These are phyloP conservation scores for Lucilia cuprina DNA, from an alignment of 1,140 invertebrate species.

Conservation along the genomic window DNA sequence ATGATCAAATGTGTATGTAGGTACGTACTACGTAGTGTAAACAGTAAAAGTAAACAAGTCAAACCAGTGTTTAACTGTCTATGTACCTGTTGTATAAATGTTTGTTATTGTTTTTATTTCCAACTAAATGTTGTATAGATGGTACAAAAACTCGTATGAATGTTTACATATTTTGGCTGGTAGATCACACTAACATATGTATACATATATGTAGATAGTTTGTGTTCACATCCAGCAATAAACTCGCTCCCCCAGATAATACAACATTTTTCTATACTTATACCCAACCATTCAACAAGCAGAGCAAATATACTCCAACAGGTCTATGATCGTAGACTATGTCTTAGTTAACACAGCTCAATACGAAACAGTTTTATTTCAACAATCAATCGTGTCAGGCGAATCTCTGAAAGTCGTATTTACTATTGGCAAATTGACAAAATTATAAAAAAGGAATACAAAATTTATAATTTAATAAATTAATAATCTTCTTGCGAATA, in stretches of 20 bases:
- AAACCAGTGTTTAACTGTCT: slow-evolving; percentile 2
- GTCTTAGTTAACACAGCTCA: not conserved
- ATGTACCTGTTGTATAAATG: not conserved
- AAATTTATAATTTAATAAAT: not conserved
- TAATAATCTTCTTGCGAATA: not conserved
- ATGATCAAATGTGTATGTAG: too few species aligned
- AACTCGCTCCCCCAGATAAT: not conserved
- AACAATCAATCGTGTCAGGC: slow-evolving; percentile 20
- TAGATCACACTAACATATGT: not conserved
- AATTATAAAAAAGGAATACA: not conserved
- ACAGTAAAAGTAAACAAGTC: slow-evolving; percentile 12
- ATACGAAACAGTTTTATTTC: slow-evolving; percentile 26
- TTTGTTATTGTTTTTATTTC: not conserved
- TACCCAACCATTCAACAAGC: not conserved
- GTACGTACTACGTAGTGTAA: not conserved
- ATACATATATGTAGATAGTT: too few species aligned
- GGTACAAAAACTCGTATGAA: not conserved
- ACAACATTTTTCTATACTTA: not conserved
- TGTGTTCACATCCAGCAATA: not conserved
- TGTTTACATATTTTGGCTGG: not conserved
- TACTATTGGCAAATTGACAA: not conserved
- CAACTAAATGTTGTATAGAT: not conserved
- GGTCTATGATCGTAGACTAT: not conserved
- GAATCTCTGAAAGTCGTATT: not conserved
- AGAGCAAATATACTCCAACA: not conserved